Evolutionary conservation across 2,888 invertebrate species (phyloP), one percentile per base, ranked within the genome.

Genomic region (Saturnia pavonia): DNA sequence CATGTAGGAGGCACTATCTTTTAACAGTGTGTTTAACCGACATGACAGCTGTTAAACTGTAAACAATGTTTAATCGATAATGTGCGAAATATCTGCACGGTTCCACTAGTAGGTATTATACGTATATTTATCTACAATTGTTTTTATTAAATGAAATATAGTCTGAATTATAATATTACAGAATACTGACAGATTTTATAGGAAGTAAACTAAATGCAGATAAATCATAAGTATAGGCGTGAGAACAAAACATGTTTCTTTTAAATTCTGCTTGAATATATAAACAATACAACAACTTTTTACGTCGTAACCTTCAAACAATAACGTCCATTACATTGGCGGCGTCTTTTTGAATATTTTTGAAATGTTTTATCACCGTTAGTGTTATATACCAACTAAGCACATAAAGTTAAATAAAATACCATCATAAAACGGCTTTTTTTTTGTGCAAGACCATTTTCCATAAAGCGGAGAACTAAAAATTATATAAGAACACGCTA

Each of bases 321-420:
- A 8, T 40, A 19, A 34, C 19, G 63, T 40, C 6, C 40, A 40
- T 65, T 40, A 65, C 2, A 40, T 40, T 65, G 34, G 65, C 65
- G 65, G 40, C n/a, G 19, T 40, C 65, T 40, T 65, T 65, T 65
- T 65, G 1, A 65, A 65, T n/a, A 22, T 65, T 65, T 65, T 65
- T 63, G 2, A 57, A 25, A 40, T 63, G 63, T 63, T 57, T 57
- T 27, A 27, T 3, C 14, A 60, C 14, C 27, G 4, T 57, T 25
- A 65, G 9, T 40, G 6, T 19, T 65, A 40, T 40, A 65, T 8
- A 19, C 8, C 9, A 40, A 34, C 7, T n/a, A 25, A 14, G 34
- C 14, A 60, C 65, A 65, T 19, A 65, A 65, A n/a, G 40, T 65
- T n/a, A 40, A 65, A 34, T 9, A 40, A 25, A 34, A 40, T 60